phyloP scores from a whole-genome alignment of 1,140 invertebrate species.

The Halictus rubicundus region DNA sequence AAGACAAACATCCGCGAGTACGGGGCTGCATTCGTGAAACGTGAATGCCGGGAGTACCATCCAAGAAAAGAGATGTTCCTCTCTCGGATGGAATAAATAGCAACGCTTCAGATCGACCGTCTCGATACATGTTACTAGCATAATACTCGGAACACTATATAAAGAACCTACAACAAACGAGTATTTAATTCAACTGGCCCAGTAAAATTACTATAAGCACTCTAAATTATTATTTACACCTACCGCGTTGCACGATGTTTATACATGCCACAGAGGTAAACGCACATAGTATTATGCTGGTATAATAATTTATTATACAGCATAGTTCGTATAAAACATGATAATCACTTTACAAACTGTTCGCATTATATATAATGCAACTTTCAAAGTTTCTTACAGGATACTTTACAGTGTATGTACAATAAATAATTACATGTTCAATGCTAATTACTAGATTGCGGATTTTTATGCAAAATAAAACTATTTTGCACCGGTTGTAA shows the following conservation, averaged over 20 bases:
- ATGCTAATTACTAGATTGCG: no score
- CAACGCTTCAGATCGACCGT: conserved; percentile 14
- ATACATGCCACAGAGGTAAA: no score
- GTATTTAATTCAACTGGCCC: neutral
- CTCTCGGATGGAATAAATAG: conserved; percentile 10
- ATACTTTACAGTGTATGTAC: conserved; percentile 43
- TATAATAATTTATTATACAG: conserved; percentile 36
- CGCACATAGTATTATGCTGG: neutral
- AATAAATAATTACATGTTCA: conserved; percentile 37
- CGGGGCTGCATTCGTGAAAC: conserved; percentile 31
- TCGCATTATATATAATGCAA: neutral
- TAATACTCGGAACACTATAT: conserved; percentile 4
- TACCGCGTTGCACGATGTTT: no score
- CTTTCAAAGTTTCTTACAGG: neutral
- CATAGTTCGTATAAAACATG: conserved; percentile 19
- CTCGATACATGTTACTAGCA: neutral
- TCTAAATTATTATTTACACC: no score
- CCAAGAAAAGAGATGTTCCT: conserved; percentile 41
- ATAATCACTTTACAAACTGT: neutral
- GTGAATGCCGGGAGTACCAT: conserved; percentile 29
- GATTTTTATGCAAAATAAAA: no score
- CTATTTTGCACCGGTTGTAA: no score
- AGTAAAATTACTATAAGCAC: neutral
- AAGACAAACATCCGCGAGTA: conserved; percentile 44
- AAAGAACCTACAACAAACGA: neutral